Evolutionary conservation across 2,888 invertebrate genomes (phyloP).

Genomic region (Hipparchia semele): DNA sequence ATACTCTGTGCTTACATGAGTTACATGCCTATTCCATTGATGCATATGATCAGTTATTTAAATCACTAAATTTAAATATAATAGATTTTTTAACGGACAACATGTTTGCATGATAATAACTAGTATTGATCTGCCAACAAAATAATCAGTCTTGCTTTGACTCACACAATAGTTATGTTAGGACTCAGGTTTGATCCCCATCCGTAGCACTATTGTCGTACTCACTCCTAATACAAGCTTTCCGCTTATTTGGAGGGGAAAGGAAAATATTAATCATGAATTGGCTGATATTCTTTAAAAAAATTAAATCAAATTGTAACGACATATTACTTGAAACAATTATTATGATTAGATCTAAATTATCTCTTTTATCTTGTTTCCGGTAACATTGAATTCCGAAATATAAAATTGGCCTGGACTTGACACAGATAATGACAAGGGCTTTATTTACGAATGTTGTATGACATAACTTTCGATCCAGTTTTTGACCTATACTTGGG

Average conservation of each 20-base stretch:
- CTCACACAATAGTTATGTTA: neutral
- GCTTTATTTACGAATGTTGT: slow-evolving; percentile 34
- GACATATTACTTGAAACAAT: neutral
- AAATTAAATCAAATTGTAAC: too few relatives aligned
- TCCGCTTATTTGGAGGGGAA: too few relatives aligned
- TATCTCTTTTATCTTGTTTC: neutral
- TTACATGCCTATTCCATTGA: neutral
- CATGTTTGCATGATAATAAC: neutral
- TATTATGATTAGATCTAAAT: neutral
- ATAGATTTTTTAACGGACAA: slow-evolving; percentile 7
- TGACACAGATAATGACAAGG: slow-evolving; percentile 34
- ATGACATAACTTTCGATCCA: slow-evolving; percentile 51
- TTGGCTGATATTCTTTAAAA: too few relatives aligned
- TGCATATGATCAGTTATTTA: slow-evolving; percentile 1
- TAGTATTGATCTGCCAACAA: neutral
- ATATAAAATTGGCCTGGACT: slow-evolving; percentile 25
- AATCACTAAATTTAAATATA: slow-evolving; percentile 14
- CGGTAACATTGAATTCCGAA: neutral
- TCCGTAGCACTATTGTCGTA: too few relatives aligned
- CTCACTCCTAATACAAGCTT: too few relatives aligned
- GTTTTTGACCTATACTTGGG: slow-evolving; percentile 47
- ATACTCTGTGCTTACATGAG: neutral
- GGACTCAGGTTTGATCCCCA: too few relatives aligned
- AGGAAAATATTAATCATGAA: too few relatives aligned
- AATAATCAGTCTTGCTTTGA: neutral